Percentiles rank a stretch among this genome's conserved stretches.
Conservation (phyloP, 2,113 vertebrate species). For the Campylomormyrus tamandua region DNA sequence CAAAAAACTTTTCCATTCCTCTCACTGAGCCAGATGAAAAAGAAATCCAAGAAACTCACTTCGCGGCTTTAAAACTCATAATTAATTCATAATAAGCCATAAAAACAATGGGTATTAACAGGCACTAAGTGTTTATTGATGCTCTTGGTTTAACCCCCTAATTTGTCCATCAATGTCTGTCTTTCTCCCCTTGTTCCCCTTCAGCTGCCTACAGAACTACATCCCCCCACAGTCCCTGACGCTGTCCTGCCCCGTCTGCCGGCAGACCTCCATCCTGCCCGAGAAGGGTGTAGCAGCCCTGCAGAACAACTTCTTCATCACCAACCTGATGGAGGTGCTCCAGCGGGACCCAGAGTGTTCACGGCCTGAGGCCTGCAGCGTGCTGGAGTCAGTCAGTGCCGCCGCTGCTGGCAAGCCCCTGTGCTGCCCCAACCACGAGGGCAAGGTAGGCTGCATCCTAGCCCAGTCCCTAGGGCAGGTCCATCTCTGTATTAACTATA, state of each 20-base stretch:
- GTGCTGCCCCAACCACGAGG: slow-evolving; percentile 89
- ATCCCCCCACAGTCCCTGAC: slow-evolving; percentile 88
- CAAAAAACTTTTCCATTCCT: background rate
- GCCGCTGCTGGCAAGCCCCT: slow-evolving; percentile 68
- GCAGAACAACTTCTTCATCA: slow-evolving; percentile 97
- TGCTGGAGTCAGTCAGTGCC: slow-evolving; percentile 69
- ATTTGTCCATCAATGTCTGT: background rate
- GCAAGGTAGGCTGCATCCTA: slow-evolving; percentile 55
- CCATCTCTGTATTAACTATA: slow-evolving; percentile 76
- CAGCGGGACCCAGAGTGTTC: slow-evolving; percentile 71
- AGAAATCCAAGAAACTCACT: background rate
- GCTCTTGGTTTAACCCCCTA: background rate
- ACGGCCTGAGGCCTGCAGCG: slow-evolving; percentile 63
- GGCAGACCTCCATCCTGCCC: slow-evolving; percentile 88
- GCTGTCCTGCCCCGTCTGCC: slow-evolving; percentile 83
- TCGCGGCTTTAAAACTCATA: background rate
- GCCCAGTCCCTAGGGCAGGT: background rate
- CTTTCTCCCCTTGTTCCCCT: background rate
- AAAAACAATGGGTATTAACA: background rate
- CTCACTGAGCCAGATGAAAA: background rate
- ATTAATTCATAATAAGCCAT: background rate
- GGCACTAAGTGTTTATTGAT: background rate
- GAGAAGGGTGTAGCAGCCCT: slow-evolving; percentile 84
- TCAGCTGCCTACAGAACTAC: slow-evolving; percentile 88
- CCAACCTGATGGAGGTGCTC: slow-evolving; percentile 90